Conservation (phyloP, 1,140 invertebrate species). For the Drosophila ohnishii region DNA sequence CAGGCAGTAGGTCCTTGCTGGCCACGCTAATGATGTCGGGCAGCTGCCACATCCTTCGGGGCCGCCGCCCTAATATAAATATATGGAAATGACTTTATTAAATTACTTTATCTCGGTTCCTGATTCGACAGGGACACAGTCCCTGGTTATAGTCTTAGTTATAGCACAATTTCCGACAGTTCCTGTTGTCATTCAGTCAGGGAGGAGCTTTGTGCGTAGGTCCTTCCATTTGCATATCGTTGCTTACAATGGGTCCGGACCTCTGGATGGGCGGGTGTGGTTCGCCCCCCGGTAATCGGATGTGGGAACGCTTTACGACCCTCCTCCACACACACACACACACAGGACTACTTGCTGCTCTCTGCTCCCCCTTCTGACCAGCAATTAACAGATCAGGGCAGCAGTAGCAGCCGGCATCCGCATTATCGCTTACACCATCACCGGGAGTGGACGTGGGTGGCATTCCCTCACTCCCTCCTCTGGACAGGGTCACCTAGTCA, state of each 20-base stretch:
- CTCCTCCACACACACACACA: not conserved
- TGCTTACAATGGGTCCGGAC: conserved; percentile 23
- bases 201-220: conserved; percentile 7
- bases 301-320: conserved; percentile 41
- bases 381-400: conserved; percentile 44
- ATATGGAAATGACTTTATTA: conserved; percentile 80
- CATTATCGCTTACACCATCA: conserved; percentile 32
- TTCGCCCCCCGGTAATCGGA: conserved; percentile 26
- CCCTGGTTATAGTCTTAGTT: conserved; percentile 54
- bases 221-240: conserved; percentile 58
- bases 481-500: conserved; percentile 12
- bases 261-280: not conserved
- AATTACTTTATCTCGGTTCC: conserved; percentile 73
- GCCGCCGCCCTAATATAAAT: conserved; percentile 69
- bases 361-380: conserved; percentile 1
- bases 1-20: conserved; percentile 2
- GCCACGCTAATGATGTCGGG: conserved; percentile 43
- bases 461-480: not conserved
- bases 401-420: conserved; percentile 8
- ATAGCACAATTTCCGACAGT: conserved; percentile 65
- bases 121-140: conserved; percentile 32
- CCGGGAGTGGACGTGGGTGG: not conserved
- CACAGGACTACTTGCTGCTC: not conserved
- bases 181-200: conserved; percentile 69
- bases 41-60: conserved; percentile 30